phyloP scores from a whole-genome alignment of 2,797 vertebrate species.

The Crenichthys baileyi region DNA sequence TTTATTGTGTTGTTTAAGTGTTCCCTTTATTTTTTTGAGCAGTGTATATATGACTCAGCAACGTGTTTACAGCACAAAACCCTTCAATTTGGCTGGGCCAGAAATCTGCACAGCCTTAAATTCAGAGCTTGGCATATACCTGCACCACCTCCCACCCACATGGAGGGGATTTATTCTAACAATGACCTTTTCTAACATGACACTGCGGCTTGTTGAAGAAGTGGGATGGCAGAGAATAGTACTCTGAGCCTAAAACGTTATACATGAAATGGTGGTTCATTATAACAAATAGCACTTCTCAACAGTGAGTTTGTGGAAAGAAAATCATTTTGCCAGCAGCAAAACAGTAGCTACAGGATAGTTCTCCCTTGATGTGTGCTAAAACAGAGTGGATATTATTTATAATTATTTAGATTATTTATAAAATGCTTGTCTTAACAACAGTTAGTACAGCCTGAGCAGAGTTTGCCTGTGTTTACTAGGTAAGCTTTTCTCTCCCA shows the following conservation, averaged over 20 bases:
- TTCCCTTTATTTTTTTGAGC: too few species aligned
- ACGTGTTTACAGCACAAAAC: not conserved
- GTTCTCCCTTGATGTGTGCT: slow-evolving; percentile 12
- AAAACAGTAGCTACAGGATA: slow-evolving; percentile 22
- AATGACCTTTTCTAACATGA: slow-evolving; percentile 34
- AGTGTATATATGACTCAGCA: not conserved
- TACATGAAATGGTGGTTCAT: slow-evolving; percentile 22
- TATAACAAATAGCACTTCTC: slow-evolving; percentile 8
- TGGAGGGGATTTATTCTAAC: slow-evolving; percentile 11
- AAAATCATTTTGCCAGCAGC: not conserved
- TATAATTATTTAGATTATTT: too few species aligned
- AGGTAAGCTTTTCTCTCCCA: slow-evolving; percentile 25
- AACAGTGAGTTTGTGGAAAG: slow-evolving; percentile 11
- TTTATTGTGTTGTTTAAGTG: too few species aligned
- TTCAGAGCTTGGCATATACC: not conserved
- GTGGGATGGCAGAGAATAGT: not conserved
- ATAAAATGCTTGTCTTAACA: slow-evolving; percentile 13
- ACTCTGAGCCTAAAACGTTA: slow-evolving; percentile 18
- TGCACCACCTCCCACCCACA: slow-evolving; percentile 6
- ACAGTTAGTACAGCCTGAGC: slow-evolving; percentile 9
- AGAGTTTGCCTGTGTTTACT: slow-evolving; percentile 40
- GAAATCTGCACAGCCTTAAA: not conserved
- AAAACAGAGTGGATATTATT: slow-evolving; percentile 10
- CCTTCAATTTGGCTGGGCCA: not conserved
- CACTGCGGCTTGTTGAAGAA: slow-evolving; percentile 6